Evolutionary conservation across 2,797 vertebrate genomes (phyloP), one percentile per base, ranked within the genome.

Genomic region (Anabacerthia variegaticeps): DNA sequence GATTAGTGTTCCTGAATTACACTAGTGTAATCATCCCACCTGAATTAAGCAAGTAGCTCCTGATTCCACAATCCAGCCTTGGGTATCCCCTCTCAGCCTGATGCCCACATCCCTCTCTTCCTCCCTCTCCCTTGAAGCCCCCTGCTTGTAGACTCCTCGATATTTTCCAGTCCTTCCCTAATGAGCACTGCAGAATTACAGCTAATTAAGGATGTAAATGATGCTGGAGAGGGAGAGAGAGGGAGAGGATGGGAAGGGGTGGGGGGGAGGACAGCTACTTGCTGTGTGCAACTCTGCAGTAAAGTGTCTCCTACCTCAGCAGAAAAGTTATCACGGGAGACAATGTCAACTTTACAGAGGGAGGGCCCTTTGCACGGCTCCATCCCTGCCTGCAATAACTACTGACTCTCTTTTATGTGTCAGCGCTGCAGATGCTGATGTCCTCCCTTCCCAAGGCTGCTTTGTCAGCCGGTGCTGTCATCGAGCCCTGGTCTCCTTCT

Each of bases 141-240:
- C 90, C 96, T 95, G 95, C 94, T 96, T 97, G 92, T 97, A 93
- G 96, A 84, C 79, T 97, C 92, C 94, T 97, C 95, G 92, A 97
- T 97, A 96, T 97, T 96, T 98, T 96, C 97, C 95, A 96, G 96
- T 78, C 96, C 97, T 97, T 98, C 97, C 97, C 97, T 98, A 98
- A 98, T 98, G 98, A 98, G 97, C 97, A 98, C 97, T 98, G 97
- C 98, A 98, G 98, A 98, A 98, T 98, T 98, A 98, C 98, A 98
- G 97, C 98, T 99, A 98, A 99, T 98, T 98, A 98, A 98, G 98
- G 97, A 98, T 98, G 98, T 98, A 99, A 99, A 98, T 98, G 98
- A 98, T 98, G 98, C 98, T 97, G 88, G 97, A 98, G 97, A 98
- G 97, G 98, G 97, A 98, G 98, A 98, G 97, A 97, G 97, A 75